These are phyloP conservation scores for Isurus oxyrinchus DNA, from an alignment of 2,113 vertebrate genomes.

Conservation along the genomic window DNA sequence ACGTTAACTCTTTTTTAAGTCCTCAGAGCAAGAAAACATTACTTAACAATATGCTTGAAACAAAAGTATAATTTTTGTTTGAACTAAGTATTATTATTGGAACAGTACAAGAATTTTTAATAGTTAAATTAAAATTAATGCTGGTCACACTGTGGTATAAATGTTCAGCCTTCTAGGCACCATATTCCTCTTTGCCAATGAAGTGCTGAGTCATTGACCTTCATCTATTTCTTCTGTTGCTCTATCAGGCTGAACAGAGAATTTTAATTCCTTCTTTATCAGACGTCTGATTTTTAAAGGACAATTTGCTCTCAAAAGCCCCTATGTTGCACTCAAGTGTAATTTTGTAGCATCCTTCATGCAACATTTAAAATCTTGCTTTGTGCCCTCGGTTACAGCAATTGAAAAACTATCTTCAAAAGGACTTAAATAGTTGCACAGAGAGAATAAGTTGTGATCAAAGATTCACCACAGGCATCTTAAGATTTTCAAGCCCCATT, in stretches of 20 bases:
- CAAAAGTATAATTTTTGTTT: not conserved
- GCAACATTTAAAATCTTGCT: slow-evolving; percentile 6
- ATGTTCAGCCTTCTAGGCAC: not conserved
- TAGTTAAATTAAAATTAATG: not conserved
- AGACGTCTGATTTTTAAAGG: not conserved
- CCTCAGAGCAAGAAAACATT: not conserved
- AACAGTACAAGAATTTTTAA: not conserved
- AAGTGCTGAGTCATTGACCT: not conserved
- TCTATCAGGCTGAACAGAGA: not conserved
- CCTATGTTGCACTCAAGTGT: not conserved
- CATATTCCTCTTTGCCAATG: not conserved
- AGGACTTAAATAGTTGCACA: not conserved
- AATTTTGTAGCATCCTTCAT: not conserved
- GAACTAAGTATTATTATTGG: not conserved
- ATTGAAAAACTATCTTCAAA: slow-evolving; percentile 29
- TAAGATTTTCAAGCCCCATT: not conserved
- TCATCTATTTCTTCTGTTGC: not conserved
- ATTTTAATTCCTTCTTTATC: not conserved
- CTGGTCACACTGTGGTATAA: not conserved
- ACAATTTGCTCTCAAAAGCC: not conserved
- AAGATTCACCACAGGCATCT: slow-evolving; percentile 13
- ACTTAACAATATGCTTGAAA: not conserved
- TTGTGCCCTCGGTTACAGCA: slow-evolving; percentile 14
- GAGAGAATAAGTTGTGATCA: slow-evolving; percentile 33
- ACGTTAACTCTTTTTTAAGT: too few relatives aligned